These are phyloP conservation scores for Sebastes kiyomatsui DNA, from an alignment of 2,797 vertebrate genomes.

Conservation along the genomic window DNA sequence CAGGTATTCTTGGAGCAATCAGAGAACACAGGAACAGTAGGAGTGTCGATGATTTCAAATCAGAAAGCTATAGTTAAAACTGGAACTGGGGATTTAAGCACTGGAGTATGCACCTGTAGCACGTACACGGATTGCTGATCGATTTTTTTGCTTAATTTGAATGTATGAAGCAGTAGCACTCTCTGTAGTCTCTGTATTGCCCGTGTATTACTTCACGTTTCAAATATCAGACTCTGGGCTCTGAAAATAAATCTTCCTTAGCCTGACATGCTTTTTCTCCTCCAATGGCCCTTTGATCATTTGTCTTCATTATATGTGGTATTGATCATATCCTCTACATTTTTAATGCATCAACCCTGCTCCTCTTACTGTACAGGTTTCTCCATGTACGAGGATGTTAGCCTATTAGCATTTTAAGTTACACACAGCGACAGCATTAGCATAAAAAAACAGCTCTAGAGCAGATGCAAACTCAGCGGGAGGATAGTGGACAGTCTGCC, in stretches of 20 bases:
- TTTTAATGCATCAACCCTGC: neutral
- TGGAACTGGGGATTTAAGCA: neutral
- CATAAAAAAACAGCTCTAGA: conserved; percentile 14
- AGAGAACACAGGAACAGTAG: neutral
- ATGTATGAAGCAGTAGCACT: neutral
- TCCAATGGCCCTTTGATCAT: neutral
- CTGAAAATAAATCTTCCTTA: neutral
- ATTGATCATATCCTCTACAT: neutral
- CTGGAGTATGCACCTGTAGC: neutral
- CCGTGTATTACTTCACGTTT: neutral
- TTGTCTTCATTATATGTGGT: neutral
- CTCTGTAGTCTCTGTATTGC: neutral
- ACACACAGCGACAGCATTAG: neutral
- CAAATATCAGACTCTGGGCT: neutral
- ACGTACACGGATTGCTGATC: neutral
- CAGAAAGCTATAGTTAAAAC: neutral
- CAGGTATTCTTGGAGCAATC: neutral
- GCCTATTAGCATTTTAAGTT: neutral
- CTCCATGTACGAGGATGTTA: neutral
- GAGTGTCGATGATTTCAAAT: neutral
- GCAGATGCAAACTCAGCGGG: conserved; percentile 44
- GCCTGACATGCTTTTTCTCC: neutral
- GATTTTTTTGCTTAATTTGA: neutral
- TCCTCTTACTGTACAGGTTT: neutral
- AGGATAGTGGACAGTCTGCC: conserved; percentile 4